Conservation (phyloP, 1,140 invertebrate species). For the Diploscapter pachys region DNA sequence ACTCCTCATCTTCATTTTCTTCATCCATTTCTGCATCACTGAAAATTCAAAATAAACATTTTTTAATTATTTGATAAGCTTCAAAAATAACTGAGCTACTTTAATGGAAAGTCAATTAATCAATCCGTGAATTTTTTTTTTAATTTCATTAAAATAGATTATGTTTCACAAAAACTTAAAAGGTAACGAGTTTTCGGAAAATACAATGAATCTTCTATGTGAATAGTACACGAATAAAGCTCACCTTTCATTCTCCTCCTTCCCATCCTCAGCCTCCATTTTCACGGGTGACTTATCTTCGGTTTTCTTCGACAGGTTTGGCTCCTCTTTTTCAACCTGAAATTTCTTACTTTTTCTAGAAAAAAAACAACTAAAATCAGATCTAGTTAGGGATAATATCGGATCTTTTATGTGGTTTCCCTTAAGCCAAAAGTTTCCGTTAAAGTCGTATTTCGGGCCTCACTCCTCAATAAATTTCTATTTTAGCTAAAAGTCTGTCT, state of each 20-base stretch:
- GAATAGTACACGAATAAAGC: background rate
- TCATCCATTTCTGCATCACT: slow-evolving; percentile 6
- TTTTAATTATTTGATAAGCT: no score
- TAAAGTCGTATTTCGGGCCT: no score
- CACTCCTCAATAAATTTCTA: no score
- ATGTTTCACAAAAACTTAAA: background rate
- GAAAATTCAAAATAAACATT: background rate
- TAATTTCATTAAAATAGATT: background rate
- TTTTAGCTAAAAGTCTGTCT: background rate
- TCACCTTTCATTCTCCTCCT: background rate
- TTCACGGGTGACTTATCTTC: slow-evolving; percentile 22
- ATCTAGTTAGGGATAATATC: background rate
- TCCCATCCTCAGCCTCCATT: slow-evolving; percentile 8
- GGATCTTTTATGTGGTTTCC: background rate
- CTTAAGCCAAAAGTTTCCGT: no score
- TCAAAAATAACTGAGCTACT: no score
- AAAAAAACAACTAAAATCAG: background rate
- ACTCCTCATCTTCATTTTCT: slow-evolving; percentile 5
- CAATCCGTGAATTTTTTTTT: no score
- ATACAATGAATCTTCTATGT: background rate
- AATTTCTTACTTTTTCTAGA: no score
- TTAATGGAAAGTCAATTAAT: no score
- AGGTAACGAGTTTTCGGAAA: background rate
- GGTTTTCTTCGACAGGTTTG: background rate
- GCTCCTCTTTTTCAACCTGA: slow-evolving; percentile 5